phyloP scores from a whole-genome alignment of 2,113 vertebrate species.

The Ia io region DNA sequence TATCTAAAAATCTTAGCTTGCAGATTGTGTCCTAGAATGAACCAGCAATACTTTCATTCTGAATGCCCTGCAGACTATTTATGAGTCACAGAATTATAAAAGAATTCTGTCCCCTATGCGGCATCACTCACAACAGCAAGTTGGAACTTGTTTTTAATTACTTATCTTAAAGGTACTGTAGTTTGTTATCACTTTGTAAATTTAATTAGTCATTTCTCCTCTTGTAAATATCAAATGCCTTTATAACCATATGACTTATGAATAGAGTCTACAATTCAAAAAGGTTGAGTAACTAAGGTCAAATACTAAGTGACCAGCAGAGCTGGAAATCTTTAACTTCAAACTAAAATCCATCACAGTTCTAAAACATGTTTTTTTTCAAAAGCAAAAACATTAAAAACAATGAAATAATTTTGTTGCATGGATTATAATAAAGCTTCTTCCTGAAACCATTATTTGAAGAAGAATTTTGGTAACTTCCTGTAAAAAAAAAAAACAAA shows the following conservation, averaged over 20 bases:
- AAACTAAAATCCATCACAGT: background rate
- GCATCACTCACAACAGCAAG: background rate
- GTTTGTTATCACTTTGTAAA: slow-evolving; percentile 62
- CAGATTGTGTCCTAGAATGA: background rate
- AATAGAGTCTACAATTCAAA: background rate
- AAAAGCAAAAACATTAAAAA: slow-evolving; percentile 17
- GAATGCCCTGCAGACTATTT: background rate
- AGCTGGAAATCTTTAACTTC: background rate
- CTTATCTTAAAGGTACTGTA: slow-evolving; percentile 47
- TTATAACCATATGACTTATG: slow-evolving; percentile 24
- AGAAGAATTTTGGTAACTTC: slow-evolving; percentile 3
- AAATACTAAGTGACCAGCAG: background rate
- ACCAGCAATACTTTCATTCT: background rate
- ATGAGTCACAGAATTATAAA: background rate
- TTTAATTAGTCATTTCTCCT: slow-evolving; percentile 52
- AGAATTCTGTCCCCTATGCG: background rate
- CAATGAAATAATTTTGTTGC: background rate
- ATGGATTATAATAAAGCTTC: background rate
- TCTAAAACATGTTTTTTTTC: background rate
- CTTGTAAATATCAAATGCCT: slow-evolving; percentile 38
- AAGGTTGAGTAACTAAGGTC: slow-evolving; percentile 17
- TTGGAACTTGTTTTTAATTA: slow-evolving; percentile 39
- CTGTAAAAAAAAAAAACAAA: background rate
- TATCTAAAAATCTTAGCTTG: background rate
- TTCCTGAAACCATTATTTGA: slow-evolving; percentile 31